Evolutionary conservation across 1,140 invertebrate genomes (phyloP).

Genomic region (Drosophila elegans): DNA sequence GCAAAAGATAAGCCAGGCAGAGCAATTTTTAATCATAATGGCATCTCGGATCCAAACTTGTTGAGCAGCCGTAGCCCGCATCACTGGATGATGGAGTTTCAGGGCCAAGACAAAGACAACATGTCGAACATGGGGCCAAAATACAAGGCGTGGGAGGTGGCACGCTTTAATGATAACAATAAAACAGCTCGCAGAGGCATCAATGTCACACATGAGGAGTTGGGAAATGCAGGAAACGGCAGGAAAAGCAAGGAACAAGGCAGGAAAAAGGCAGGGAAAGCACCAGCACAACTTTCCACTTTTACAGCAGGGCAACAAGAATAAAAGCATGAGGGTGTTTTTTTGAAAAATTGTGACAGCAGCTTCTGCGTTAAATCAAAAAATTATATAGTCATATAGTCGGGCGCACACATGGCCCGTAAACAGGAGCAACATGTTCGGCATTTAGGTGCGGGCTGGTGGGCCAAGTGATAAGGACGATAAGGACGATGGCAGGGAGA

Average conservation of each 20-base stretch:
- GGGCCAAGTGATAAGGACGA: slow-evolving; percentile 62
- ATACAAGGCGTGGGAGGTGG: slow-evolving; percentile 49
- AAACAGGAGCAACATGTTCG: slow-evolving; percentile 67
- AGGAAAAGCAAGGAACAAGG: neutral
- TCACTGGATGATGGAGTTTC: slow-evolving; percentile 19
- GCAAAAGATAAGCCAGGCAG: slow-evolving; percentile 64
- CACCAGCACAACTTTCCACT: slow-evolving; percentile 70
- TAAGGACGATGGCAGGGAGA: slow-evolving; percentile 46
- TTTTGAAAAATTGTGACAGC: slow-evolving; percentile 82
- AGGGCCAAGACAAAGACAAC: slow-evolving; percentile 47
- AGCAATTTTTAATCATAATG: slow-evolving; percentile 80
- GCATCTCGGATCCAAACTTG: slow-evolving; percentile 67
- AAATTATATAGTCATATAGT: slow-evolving; percentile 84
- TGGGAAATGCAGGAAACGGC: neutral
- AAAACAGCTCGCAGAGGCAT: slow-evolving; percentile 74
- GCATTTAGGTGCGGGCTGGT: slow-evolving; percentile 44
- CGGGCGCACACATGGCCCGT: slow-evolving; percentile 48
- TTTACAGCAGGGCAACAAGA: slow-evolving; percentile 52
- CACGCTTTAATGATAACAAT: slow-evolving; percentile 81
- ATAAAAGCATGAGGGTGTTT: slow-evolving; percentile 67
- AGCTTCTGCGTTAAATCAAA: slow-evolving; percentile 76
- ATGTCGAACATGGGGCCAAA: slow-evolving; percentile 36
- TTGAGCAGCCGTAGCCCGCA: slow-evolving; percentile 61
- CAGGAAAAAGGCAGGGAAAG: slow-evolving; percentile 1
- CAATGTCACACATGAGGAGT: slow-evolving; percentile 65